Evolutionary conservation across 2,113 vertebrate genomes (phyloP), one percentile per base, ranked within the genome.

Genomic region (Ranitomeya variabilis): DNA sequence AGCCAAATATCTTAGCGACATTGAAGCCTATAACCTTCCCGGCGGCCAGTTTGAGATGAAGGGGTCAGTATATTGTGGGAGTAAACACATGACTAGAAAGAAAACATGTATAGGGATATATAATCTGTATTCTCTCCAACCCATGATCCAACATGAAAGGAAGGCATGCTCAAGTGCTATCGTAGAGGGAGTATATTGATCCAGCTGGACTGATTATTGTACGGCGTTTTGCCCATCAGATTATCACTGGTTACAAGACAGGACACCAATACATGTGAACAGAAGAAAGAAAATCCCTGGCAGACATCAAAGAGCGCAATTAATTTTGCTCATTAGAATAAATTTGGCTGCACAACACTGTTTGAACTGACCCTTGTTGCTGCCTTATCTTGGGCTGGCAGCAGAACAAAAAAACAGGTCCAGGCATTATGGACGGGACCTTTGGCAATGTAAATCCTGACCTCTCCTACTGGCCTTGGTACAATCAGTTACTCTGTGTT

Each of bases 401-500:
- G n/a, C 1, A 69, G 45, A 87, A 73, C 52, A 77, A 18, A 80
- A 45, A 86, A 86, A 66, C 86, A 80, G 60, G 59, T 21, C 86
- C 74, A 79, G 45, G 51, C 86, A 67, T 87, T 80, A 80, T 66
- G 76, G 77, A 57, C n/a, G 60, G 55, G 86, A 80, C 74, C 77
- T 21, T 23, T 80, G 86, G 76, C 86, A 79, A n/a, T 31, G 60
- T 86, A 51, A 79, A 69, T 1, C 62, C 77, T 66, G 57, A 67
- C 76, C 86, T 87, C 77, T 79, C 13, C 21, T 66, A 54, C 26
- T 87, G 76, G 86, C 76, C 74, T 67, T 57, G 7, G 60, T 80
- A 87, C 86, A 87, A 87, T 87, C 78, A 66, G 77, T 80, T 87
- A 80, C 77, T 81, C 86, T 55, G 76, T 87, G 86, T 80, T 80